Base-by-base conservation (phyloP, 2,113 vertebrate species). In the Myiozetetes cayanensis region DNA sequence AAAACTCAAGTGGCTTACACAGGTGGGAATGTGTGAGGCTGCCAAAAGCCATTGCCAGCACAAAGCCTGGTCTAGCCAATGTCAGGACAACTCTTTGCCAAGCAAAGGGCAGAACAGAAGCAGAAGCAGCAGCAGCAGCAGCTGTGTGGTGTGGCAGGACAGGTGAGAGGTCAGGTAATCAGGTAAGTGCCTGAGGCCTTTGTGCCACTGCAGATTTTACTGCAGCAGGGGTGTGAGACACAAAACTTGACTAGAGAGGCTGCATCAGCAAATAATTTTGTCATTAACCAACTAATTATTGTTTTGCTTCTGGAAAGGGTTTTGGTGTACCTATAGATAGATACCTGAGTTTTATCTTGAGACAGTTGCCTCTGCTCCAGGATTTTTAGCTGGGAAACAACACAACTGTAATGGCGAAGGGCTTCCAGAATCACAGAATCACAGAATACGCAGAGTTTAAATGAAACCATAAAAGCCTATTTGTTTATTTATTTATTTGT, bases 401-500 rank as follows among this genome's bases (percentile, higher is more conserved):
- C 2, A 5, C 10, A 44, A 17, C 14, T 55, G 47, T 12, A 73
- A 47, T 35, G 37, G 33, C 25, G 53, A 59, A 71, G 8, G 27
- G 5, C 14, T 74, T 20, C 12, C 20, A 12, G 18, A 62, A 62
- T 62, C 27, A 39, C 58, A 37, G 16, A 37, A 61, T 61, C 14
- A 24, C 37, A 41, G 35, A 62, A 41, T 39, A 63, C 14, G 8
- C 8, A 10, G 49, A 50, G 50, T 28, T 65, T 65, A 9, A 52
- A 53, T 37, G 19, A 85, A 82, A 80, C 7, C 4, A 8, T 50
- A 73, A 82, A 33, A 70, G 18, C 4, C 14, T 53, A 85, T 7
- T 59, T 0, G 15, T 27, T 11, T 25, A 7, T 35, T 37, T 11
- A 39, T 41, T 43, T 0, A 15, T 27, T 11, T 25, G 6, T 35